Evolutionary conservation across 2,888 invertebrate genomes (phyloP).

Genomic region (Pediacus dermestoides): DNA sequence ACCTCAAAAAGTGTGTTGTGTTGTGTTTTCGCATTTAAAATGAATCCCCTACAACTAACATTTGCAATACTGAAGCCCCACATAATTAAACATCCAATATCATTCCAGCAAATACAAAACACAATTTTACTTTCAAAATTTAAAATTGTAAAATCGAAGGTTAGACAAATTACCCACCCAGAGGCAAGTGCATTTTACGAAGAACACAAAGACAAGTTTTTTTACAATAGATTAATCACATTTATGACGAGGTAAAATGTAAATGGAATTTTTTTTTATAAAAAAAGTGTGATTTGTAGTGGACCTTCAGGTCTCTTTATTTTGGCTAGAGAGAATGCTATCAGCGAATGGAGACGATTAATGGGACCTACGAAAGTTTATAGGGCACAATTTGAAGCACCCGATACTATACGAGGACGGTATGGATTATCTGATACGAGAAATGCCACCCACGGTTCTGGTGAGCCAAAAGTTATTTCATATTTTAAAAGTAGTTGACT

Average conservation of each 20-base stretch:
- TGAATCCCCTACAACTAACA: conserved; percentile 77
- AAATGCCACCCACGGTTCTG: conserved; percentile 93
- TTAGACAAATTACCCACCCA: conserved; percentile 57
- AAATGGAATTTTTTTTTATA: neutral
- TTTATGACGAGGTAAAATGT: conserved; percentile 71
- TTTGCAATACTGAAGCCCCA: conserved; percentile 87
- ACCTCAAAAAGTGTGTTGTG: no score
- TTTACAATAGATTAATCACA: conserved; percentile 74
- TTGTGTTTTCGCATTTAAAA: no score
- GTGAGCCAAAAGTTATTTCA: conserved; percentile 48
- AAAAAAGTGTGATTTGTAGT: conserved; percentile 56
- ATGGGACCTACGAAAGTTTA: conserved; percentile 90
- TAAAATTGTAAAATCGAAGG: conserved; percentile 66
- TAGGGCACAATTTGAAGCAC: conserved; percentile 73
- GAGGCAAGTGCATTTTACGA: conserved; percentile 74
- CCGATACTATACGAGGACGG: conserved; percentile 73
- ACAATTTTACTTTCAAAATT: conserved; percentile 67
- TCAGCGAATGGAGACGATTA: conserved; percentile 74
- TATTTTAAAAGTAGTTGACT: neutral
- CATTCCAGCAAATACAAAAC: conserved; percentile 64
- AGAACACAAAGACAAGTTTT: conserved; percentile 80
- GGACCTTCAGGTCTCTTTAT: conserved; percentile 81
- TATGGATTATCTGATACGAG: conserved; percentile 92
- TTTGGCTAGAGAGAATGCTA: conserved; percentile 71
- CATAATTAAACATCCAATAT: conserved; percentile 71